Evolutionary conservation across 2,797 vertebrate genomes (phyloP).

Genomic region (Numenius phaeopus): DNA sequence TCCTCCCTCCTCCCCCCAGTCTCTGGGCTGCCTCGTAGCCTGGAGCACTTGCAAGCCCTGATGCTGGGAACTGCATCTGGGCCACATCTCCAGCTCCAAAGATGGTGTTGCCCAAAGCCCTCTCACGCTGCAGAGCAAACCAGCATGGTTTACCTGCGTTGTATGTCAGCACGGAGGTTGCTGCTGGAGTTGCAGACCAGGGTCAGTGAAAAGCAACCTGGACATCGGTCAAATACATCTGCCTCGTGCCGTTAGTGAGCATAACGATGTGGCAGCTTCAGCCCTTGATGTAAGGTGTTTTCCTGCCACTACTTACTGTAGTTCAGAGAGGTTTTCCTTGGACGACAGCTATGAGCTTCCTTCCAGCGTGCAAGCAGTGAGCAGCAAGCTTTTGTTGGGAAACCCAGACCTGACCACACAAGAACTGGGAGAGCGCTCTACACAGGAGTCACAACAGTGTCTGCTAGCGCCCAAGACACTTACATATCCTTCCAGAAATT

Average conservation of each 20-base stretch:
- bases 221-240: background rate
- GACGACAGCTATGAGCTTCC: background rate
- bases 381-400: background rate
- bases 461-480: background rate
- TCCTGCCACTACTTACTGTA: background rate
- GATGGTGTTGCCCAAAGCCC: background rate
- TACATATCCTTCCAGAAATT: accelerated
- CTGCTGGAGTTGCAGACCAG: background rate
- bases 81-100: background rate
- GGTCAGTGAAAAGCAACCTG: background rate
- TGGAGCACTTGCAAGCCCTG: background rate
- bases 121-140: background rate
- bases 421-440: background rate
- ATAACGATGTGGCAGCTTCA: accelerated
- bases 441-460: background rate
- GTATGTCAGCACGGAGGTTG: background rate
- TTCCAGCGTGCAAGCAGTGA: background rate
- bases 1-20: background rate
- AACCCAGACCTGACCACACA: background rate
- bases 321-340: background rate
- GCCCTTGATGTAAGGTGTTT: background rate
- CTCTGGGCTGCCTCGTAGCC: background rate
- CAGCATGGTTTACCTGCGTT: accelerated
- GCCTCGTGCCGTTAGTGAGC: accelerated
- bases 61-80: background rate